Base-by-base conservation (phyloP, 2,797 vertebrate genomes). In the Carduelis carduelis region DNA sequence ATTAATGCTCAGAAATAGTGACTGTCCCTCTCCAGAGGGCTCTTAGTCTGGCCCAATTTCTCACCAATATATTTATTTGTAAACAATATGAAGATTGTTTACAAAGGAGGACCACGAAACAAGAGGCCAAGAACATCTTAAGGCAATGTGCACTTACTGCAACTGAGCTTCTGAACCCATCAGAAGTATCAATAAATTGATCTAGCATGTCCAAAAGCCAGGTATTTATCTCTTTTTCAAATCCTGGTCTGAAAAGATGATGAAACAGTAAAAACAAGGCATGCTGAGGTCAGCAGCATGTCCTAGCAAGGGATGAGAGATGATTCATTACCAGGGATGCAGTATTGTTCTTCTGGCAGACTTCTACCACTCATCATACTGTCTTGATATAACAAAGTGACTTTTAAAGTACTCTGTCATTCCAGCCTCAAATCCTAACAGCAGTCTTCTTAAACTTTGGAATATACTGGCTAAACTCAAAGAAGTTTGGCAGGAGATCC, bases 1-100 rank as follows among this genome's bases (percentile, higher is more conserved):
- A 35, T 16, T 88, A 37, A 34, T 27, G 50, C 49, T 82, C 14
- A 46, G 4, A 16, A 4, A 20, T 0, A 59, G 28, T 0, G 0
- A 69, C 6, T 28, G 24, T 35, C 19, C 13, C 30, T 72, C 63
- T 83, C 37, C 11, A 49, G 57, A 89, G 21, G 18, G 5, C 35
- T 78, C 16, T 27, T 47, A 72, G 17, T 24, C 46, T 61, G 46
- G 41, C 15, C 18, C n/a, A 28, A 50, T 52, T 82, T 84, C 70
- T 65, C 44, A 87, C 8, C 37, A 83, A 46, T 26, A 12, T 14
- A 60, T 56, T 84, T 41, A 60, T n/a, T 55, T 60, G 12, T 39
- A 18, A 94, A 60, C 15, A 65, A 19, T 8, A 72, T 9, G 59
- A 85, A 79, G 57, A 87, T 0, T 76, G 35, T 39, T 39, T 39